Evolutionary conservation across 2,888 invertebrate species (phyloP).

Genomic region (Apamea monoglypha): DNA sequence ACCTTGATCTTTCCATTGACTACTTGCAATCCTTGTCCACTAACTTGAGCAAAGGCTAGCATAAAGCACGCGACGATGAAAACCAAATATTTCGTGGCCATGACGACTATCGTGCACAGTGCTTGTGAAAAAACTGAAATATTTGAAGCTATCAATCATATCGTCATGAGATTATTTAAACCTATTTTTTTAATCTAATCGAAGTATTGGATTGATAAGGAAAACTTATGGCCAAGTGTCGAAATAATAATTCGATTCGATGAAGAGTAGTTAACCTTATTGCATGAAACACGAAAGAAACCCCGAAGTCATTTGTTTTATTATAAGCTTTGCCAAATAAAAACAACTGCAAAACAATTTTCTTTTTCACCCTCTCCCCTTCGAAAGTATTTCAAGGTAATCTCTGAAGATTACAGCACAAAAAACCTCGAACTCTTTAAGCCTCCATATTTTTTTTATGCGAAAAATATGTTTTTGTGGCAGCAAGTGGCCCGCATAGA

Average conservation of each 20-base stretch:
- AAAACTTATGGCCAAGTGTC: constrained; percentile 17
- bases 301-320: constrained; percentile 46
- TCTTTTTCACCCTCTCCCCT: constrained; percentile 74
- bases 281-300: constrained; percentile 25
- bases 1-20: constrained; percentile 82
- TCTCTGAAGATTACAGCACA: constrained; percentile 84
- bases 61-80: constrained; percentile 55
- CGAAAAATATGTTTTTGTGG: constrained; percentile 82
- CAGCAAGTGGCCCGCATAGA: constrained; percentile 70
- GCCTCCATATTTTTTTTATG: constrained; percentile 84
- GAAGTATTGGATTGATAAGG: constrained; percentile 38
- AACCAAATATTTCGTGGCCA: constrained; percentile 64
- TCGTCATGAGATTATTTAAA: constrained; percentile 38
- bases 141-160: constrained; percentile 45
- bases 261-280: constrained; percentile 1
- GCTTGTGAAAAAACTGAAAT: constrained; percentile 57
- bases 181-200: constrained; percentile 25
- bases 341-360: constrained; percentile 81
- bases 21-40: constrained; percentile 66
- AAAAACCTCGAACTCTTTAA: constrained; percentile 85
- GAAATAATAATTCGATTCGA: constrained; percentile 24
- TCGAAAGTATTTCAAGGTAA: constrained; percentile 85
- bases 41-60: constrained; percentile 51
- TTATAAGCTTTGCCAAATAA: constrained; percentile 70
- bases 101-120: constrained; percentile 59